Evolutionary conservation across 2,797 vertebrate genomes (phyloP).

Genomic region (Peromyscus nudipes): DNA sequence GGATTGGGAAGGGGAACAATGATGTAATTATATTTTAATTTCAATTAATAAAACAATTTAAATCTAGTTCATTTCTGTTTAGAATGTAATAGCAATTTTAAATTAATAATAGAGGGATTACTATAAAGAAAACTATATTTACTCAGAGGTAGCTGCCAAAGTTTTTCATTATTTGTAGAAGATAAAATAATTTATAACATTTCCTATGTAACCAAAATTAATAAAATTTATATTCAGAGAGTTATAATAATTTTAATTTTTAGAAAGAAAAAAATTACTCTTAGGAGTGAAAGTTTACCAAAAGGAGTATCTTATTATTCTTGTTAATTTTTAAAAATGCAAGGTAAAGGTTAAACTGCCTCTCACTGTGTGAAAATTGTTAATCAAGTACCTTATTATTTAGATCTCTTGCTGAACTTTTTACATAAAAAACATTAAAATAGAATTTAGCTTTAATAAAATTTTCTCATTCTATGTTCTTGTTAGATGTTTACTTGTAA

Average conservation of each 20-base stretch:
- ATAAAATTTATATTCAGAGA: background rate
- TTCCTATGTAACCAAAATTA: background rate
- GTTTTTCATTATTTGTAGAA: background rate
- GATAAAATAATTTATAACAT: background rate
- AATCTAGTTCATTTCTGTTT: background rate
- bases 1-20: background rate
- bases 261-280: background rate
- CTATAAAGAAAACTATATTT: background rate
- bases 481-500: slow-evolving; percentile 11
- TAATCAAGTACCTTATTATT: slow-evolving; percentile 3
- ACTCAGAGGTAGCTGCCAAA: background rate
- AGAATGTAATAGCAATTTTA: background rate
- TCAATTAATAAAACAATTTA: background rate
- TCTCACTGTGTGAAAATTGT: slow-evolving; percentile 20
- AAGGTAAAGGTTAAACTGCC: slow-evolving; percentile 43
- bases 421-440: slow-evolving; percentile 31
- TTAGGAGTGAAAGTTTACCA: slow-evolving; percentile 58
- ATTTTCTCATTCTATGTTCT: slow-evolving; percentile 44
- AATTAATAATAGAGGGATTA: background rate
- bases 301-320: background rate
- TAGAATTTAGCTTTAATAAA: background rate
- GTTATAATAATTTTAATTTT: background rate
- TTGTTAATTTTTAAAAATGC: background rate
- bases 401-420: slow-evolving; percentile 48
- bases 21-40: background rate